Evolutionary conservation across 2,113 vertebrate genomes (phyloP), one percentile per base, ranked within the genome.

Genomic region (Prochilodus magdalenae): DNA sequence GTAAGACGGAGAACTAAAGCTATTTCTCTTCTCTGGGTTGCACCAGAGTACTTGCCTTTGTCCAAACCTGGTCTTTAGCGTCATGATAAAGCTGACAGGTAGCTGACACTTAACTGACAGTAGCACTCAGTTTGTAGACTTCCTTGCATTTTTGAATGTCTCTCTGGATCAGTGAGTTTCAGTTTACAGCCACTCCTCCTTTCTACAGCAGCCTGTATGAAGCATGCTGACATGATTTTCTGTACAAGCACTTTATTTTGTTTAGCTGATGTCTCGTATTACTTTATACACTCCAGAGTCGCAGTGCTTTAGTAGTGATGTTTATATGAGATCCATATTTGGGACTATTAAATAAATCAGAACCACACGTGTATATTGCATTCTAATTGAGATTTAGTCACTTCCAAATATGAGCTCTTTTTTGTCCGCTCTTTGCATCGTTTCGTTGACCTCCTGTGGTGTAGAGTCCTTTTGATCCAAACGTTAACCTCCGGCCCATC

Each of bases 381-480:
- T 40, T 44, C 33, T 73, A 72, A 73, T 73, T 49, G 20, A 49
- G 57, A 72, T 72, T 63, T 62, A 73, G 70, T 62, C 14, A 24
- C 55, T 73, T 62, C 67, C 26, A 63, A 70, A 70, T 70, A 70
- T 24, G 22, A 70, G n/a, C 33, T 44, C 22, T 36, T 70, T 67
- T n/a, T 67, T 30, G 22, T 67, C 33, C 30, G 29, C 30, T 40
- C 13, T 73, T 63, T 73, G 2, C 27, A 18, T 63, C 18, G 57
- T 60, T 71, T 47, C 49, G 36, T 71, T 44, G 69, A 62, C 78
- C 40, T 57, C 57, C 69, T 73, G 69, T 27, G 62, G 36, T 40
- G 33, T 33, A 33, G 24, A 53, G 16, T 73, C 26, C 44, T 75
- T 83, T 83, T 77, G 74, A 77, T 83, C 75, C 14, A 30, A 16